Base-by-base conservation (phyloP, 2,888 invertebrate genomes). In the Trachelus tabidus region DNA sequence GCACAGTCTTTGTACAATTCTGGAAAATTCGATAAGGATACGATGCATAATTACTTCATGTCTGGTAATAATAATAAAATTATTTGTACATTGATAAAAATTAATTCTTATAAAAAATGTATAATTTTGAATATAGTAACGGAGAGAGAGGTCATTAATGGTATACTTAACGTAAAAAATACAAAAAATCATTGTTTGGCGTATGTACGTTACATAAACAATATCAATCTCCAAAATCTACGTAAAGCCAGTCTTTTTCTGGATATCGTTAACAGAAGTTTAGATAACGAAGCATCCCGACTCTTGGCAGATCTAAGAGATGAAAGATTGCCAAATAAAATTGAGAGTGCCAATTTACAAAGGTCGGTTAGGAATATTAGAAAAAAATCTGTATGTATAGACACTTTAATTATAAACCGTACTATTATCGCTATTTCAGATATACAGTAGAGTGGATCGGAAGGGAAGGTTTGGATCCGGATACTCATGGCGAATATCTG, bases 41-140 rank as follows among this genome's bases (percentile, higher is more conserved):
- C 96, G 1, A 98, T 97, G 95, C 99, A 99, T 89, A 99, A 98
- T 92, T 99, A 99, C 90, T 99, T 98, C 89, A 99, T 99, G 99
- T 98, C 99, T 79, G 98, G 98, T 98, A 71, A 71, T 31, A 71
- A 71, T 33, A 4, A 9, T 33, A 71, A 71, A 31, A 12, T 31
- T 71, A 12, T 34, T 30, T 31, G 0, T 71, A 71, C 12, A 11
- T 33, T 71, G 33, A 71, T 33, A 71, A 71, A 33, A 34, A 56
- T 40, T 1, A 40, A 40, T 56, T 56, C 56, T 40, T 40, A 15
- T 15, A 6, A 40, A 40, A 40, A 2, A 40, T 31, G 69, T 71
- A 71, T 81, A 76, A 77, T 69, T 80, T 81, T 90, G 4, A 31
- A 71, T 92, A 68, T 92, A 98, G 99, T 99, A 34, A 99, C 99